A percentile compares a stretch with the other conserved stretches of the same genome.
Evolutionary conservation across 2,888 invertebrate species (phyloP).

Genomic region (Chalcosyrphus nemorum): DNA sequence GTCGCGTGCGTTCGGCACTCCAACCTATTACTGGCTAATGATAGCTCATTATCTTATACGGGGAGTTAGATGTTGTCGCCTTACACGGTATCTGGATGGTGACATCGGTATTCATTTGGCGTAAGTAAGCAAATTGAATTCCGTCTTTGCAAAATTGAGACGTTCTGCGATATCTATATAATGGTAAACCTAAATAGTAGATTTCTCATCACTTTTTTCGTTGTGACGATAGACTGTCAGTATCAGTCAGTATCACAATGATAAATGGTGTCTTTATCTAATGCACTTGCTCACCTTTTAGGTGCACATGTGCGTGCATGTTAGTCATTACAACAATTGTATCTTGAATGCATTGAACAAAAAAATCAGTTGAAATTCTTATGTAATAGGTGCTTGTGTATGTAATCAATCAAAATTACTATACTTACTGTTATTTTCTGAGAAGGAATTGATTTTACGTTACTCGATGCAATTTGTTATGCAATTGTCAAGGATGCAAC

Average conservation of each 20-base stretch:
- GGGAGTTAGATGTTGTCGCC: constrained; percentile 31
- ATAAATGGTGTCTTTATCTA: constrained; percentile 5
- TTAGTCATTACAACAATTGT: constrained; percentile 30
- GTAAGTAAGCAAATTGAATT: constrained; percentile 53
- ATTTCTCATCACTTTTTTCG: background rate
- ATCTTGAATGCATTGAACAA: constrained; percentile 19
- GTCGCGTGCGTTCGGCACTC: constrained; percentile 31
- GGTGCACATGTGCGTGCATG: constrained; percentile 13
- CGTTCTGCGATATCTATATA: background rate
- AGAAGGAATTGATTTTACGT: background rate
- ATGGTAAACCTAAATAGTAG: background rate
- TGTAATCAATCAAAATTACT: constrained; percentile 31
- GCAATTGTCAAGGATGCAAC: constrained; percentile 18
- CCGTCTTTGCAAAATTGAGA: constrained; percentile 27
- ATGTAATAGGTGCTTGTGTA: constrained; percentile 1
- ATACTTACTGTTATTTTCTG: background rate
- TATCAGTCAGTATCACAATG: background rate
- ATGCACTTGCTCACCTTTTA: constrained; percentile 44
- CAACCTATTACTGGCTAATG: background rate
- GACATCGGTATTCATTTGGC: constrained; percentile 9
- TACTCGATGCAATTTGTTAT: background rate
- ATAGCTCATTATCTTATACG: constrained; percentile 5
- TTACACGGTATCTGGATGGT: constrained; percentile 11
- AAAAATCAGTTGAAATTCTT: background rate
- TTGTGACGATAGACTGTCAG: constrained; percentile 3